A percentile compares a stretch with the other conserved stretches of the same genome.
These are phyloP conservation scores for Cistogaster globosa DNA, from an alignment of 2,888 invertebrate genomes.

Conservation along the genomic window DNA sequence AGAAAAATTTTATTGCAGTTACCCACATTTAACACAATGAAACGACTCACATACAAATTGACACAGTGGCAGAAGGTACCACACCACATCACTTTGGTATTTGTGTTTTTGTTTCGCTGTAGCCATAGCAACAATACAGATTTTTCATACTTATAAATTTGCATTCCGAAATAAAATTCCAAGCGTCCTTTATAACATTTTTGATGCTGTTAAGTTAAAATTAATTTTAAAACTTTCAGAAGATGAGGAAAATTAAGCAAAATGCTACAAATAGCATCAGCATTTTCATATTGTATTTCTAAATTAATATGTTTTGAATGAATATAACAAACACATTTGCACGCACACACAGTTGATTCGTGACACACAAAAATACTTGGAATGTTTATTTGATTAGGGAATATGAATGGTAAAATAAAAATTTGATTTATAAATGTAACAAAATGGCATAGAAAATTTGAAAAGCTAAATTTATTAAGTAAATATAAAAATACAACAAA, in stretches of 20 bases:
- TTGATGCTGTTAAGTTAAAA: slow-evolving; percentile 73
- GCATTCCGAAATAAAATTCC: slow-evolving; percentile 83
- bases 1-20: slow-evolving; percentile 13
- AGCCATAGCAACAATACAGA: slow-evolving; percentile 10
- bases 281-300: too few relatives aligned
- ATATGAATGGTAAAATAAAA: slow-evolving; percentile 4
- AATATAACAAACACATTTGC: too few relatives aligned
- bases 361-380: too few relatives aligned
- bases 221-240: slow-evolving; percentile 77
- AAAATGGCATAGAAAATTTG: slow-evolving; percentile 51
- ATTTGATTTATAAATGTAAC: slow-evolving; percentile 55
- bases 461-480: background rate
- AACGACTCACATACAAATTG: slow-evolving; percentile 1
- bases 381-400: too few relatives aligned
- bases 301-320: too few relatives aligned
- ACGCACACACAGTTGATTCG: too few relatives aligned
- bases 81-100: slow-evolving; percentile 3
- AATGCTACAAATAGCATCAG: too few relatives aligned
- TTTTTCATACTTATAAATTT: slow-evolving; percentile 81
- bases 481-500: too few relatives aligned
- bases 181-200: slow-evolving; percentile 82
- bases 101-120: background rate
- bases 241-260: too few relatives aligned
- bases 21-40: slow-evolving; percentile 19
- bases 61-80: background rate